Evolutionary conservation across 2,888 invertebrate species (phyloP).

Genomic region (Meteorus colon): DNA sequence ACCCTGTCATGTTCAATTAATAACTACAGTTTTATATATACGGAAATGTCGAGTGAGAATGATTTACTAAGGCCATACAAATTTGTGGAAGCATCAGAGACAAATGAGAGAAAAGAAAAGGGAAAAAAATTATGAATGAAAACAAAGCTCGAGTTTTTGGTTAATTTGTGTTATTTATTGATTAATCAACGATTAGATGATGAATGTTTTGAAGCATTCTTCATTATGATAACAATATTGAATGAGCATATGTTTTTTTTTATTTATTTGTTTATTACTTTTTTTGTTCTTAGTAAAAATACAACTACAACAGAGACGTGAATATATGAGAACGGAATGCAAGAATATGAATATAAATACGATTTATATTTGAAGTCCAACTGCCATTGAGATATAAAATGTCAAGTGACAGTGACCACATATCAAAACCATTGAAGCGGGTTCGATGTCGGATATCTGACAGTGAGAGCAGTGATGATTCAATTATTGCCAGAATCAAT

Average conservation of each 20-base stretch:
- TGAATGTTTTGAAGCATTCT: neutral
- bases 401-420: conserved; percentile 65
- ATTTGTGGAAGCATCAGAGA: neutral
- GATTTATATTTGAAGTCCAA: conserved; percentile 22
- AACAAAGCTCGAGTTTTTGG: neutral
- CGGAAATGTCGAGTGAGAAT: neutral
- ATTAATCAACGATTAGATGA: neutral
- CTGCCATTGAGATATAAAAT: conserved; percentile 48
- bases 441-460: conserved; percentile 60
- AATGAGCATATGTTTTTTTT: conserved; percentile 23
- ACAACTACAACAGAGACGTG: neutral
- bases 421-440: conserved; percentile 61
- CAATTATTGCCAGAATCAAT: conserved; percentile 58
- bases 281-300: neutral
- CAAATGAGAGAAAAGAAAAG: neutral
- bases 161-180: neutral
- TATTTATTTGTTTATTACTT: conserved; percentile 9
- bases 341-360: conserved; percentile 33
- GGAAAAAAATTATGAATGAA: conserved; percentile 14
- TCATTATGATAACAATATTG: neutral
- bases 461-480: conserved; percentile 62
- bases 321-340: neutral
- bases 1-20: neutral
- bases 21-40: neutral
- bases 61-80: neutral